These are phyloP conservation scores for Polylopha cassiicola DNA, from an alignment of 2,888 invertebrate genomes.

Conservation along the genomic window DNA sequence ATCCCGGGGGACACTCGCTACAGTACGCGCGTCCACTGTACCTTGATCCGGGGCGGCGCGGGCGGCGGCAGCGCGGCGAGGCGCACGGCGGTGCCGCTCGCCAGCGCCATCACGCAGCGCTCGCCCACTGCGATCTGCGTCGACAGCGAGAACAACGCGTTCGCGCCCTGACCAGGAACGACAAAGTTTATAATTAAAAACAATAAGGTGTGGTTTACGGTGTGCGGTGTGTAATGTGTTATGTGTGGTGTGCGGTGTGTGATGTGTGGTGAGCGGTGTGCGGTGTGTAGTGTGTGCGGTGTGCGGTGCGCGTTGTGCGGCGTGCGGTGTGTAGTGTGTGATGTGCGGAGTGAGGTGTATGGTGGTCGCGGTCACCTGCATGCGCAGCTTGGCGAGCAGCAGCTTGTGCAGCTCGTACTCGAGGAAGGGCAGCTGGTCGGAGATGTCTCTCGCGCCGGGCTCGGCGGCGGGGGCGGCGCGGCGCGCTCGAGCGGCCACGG, in stretches of 20 bases:
- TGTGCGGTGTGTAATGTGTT: neutral
- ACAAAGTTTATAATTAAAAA: neutral
- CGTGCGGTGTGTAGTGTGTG: neutral
- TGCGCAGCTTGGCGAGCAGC: constrained; percentile 91
- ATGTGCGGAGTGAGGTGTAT: neutral
- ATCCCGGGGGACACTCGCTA: too few species aligned
- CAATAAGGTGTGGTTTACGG: neutral
- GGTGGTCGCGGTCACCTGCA: constrained; percentile 66
- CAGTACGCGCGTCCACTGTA: too few species aligned
- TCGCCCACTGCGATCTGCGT: constrained; percentile 91
- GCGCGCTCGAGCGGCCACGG: constrained; percentile 83
- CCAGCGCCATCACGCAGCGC: constrained; percentile 90
- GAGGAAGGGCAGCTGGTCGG: constrained; percentile 95
- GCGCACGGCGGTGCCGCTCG: constrained; percentile 91
- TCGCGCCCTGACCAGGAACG: constrained; percentile 84
- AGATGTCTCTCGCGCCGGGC: constrained; percentile 93
- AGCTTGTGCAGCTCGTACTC: constrained; percentile 97
- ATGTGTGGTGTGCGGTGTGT: neutral
- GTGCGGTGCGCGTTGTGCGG: too few species aligned
- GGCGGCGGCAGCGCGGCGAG: constrained; percentile 85
- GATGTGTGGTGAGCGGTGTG: too few species aligned
- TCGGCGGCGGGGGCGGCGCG: constrained; percentile 89
- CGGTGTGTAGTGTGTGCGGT: too few species aligned
- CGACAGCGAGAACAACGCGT: constrained; percentile 92
- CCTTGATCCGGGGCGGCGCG: constrained; percentile 59